Conservation (phyloP, 1,140 invertebrate genomes). For the Pentalonia nigronervosa region DNA sequence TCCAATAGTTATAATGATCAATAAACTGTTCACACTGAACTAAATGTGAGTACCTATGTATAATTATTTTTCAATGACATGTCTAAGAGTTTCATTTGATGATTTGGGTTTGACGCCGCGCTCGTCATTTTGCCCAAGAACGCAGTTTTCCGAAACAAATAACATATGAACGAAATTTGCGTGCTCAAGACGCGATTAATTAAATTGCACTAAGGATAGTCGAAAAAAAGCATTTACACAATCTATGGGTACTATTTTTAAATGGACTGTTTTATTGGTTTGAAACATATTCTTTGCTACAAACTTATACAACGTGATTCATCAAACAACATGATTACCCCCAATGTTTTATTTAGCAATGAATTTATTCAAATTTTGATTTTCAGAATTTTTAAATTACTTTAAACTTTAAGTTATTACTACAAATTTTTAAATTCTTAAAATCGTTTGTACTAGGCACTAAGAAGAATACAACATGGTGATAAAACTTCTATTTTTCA, state of each 20-base stretch:
- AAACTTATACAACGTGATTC: too few species aligned
- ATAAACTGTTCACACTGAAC: neutral
- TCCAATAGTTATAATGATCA: neutral
- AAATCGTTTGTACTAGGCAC: too few species aligned
- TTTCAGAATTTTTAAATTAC: too few species aligned
- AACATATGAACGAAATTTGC: neutral
- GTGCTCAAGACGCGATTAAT: neutral
- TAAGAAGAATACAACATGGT: too few species aligned
- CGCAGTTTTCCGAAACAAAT: neutral
- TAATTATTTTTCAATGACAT: neutral
- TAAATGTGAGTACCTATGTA: neutral
- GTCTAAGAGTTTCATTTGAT: neutral
- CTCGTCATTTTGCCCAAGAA: neutral
- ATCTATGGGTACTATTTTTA: neutral
- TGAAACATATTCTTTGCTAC: neutral
- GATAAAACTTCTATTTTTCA: too few species aligned
- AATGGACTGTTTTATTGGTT: neutral
- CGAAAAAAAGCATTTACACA: neutral
- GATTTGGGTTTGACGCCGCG: neutral
- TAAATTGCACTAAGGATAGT: neutral
- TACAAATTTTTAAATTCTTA: too few species aligned
- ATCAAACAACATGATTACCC: too few species aligned
- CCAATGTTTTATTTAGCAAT: too few species aligned
- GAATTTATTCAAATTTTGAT: too few species aligned
- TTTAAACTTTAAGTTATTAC: too few species aligned